Evolutionary conservation across 1,140 invertebrate genomes (phyloP), one percentile per base, ranked within the genome.

Genomic region (Hydropsyche tenuis): DNA sequence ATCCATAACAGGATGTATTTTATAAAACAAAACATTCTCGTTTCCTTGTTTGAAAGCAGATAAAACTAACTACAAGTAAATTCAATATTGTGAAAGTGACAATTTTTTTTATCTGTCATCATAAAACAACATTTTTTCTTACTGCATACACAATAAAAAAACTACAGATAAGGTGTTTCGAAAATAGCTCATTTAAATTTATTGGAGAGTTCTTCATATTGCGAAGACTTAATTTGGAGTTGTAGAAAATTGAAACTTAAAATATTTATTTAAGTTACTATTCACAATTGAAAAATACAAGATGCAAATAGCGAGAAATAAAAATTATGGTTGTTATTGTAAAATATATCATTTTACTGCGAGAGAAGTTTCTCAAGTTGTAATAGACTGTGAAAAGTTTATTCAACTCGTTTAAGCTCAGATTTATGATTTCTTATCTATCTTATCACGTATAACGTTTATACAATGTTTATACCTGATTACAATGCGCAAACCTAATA

Each of bases 381-480:
- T 37, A 56, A 37, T 37, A 63, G 23, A 37, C 27, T 63, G 20
- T 56, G 25, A 63, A 63, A 63, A 53, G 66, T 69, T 69, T 69
- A 46, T 69, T 69, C 66, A 69, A 69, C 66, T 37, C 66, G 66
- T 16, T 23, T 22, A 3, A 30, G 46, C 45, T 42, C 64, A 53
- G 66, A 69, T 69, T 69, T 69, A 69, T 69, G 66, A 25, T 53
- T 51, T 68, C 43, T 53, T 69, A 69, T 69, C 66, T 46, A n/a
- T 53, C 6, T 69, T 56, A 22, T 22, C 51, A 16, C 18, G 51
- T 18, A 20, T 6, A 56, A 56, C 18, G 51, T 56, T 56, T 56
- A 56, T 56, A 56, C 20, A 23, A 23, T 23, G 51, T 22, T 56
- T n/a, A 51, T 51, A 5, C 14, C 14, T 16, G 18, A 51, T n/a